phyloP scores from a whole-genome alignment of 2,113 vertebrate genomes.

The Alligator mississippiensis region DNA sequence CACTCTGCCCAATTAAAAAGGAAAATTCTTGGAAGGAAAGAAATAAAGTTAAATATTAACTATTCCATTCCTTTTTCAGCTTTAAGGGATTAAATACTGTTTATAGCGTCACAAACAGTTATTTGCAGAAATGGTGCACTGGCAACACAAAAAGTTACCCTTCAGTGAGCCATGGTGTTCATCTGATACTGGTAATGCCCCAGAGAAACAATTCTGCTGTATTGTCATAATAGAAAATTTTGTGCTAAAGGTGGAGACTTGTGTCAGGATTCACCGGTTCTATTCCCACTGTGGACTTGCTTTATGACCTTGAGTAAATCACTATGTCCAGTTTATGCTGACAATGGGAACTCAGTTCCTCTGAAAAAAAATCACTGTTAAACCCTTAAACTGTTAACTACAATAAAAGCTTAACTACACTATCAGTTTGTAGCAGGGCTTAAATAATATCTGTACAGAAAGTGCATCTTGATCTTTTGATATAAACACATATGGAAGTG shows the following conservation, averaged over 20 bases:
- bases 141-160: background rate
- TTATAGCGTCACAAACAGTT: background rate
- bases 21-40: background rate
- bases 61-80: background rate
- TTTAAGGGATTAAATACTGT: background rate
- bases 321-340: background rate
- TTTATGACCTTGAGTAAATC: background rate
- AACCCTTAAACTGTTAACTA: too few relatives aligned
- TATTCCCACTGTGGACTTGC: background rate
- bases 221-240: background rate
- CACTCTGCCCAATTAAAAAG: too few relatives aligned
- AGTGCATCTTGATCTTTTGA: background rate
- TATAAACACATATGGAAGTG: too few relatives aligned
- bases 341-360: background rate
- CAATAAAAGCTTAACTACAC: background rate
- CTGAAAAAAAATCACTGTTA: background rate
- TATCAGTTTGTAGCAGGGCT: background rate
- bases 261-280: background rate
- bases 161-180: accelerated
- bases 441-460: background rate
- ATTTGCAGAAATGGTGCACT: background rate
- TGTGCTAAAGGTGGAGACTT: background rate
- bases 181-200: background rate
- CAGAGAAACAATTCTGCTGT: background rate
- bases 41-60: background rate